Base-by-base conservation (phyloP, 2,888 invertebrate genomes). In the Ametastegia equiseti region DNA sequence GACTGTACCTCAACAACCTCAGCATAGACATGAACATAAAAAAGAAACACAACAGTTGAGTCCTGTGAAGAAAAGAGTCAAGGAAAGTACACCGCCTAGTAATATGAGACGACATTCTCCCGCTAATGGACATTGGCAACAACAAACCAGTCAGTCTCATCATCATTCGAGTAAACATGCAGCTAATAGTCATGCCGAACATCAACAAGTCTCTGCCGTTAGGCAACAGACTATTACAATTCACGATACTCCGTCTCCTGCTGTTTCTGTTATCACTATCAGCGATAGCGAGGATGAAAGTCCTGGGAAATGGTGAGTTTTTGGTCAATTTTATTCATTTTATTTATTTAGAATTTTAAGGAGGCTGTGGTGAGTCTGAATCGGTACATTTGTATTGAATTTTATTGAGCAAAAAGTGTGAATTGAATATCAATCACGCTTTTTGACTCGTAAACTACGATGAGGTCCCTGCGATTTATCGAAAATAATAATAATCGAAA, bases 21-120 rank as follows among this genome's bases (percentile, higher is more conserved):
- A 92, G 88, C 93, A 93, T 87, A 88, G 90, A 89, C 93, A 94
- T 86, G 95, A 96, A 65, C 92, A 90, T 89, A 97, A 97, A 91
- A 97, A 97, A 91, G 96, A 96, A 90, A 96, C 96, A 81, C 96
- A 97, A 81, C 98, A 98, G 91, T 93, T 98, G 87, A 98, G 98
- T 87, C 99, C 99, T 1, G 98, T 98, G 36, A 99, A 99, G 93
- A 99, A 99, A 92, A 95, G 98, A 23, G 98, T 98, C 63, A 98
- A 98, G 92, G 98, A 98, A 90, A 98, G 97, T 88, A 97, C 98
- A 33, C 98, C 98, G 33, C 98, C 97, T 1, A 92, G 92, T 85
- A 92, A 92, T 63, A 88, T 89, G 84, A 89, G 91, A 69, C 87
- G 91, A 42, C 91, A 90, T 81, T 89, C 92, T 88, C 89, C 92